Conservation (phyloP, 2,797 vertebrate genomes). For the Rhinella marina region DNA sequence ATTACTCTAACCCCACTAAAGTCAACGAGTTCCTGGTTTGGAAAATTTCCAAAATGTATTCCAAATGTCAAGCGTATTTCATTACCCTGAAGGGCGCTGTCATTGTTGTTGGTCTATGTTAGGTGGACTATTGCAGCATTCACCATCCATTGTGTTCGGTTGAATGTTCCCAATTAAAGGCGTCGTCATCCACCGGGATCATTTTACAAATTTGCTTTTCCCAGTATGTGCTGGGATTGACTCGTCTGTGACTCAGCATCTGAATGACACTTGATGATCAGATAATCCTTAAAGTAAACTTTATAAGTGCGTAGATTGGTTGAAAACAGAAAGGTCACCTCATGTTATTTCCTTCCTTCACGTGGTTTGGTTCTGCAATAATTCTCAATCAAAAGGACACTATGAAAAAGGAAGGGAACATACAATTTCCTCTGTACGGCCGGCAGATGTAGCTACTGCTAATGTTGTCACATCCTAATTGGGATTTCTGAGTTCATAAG, state of each 20-base stretch:
- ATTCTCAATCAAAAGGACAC: not conserved
- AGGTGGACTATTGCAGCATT: constrained; percentile 1
- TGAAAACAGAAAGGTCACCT: constrained; percentile 26
- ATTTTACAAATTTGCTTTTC: constrained; percentile 51
- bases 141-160: not conserved
- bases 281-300: constrained; percentile 66
- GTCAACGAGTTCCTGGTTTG: not conserved
- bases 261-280: constrained; percentile 62
- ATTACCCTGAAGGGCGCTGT: not conserved
- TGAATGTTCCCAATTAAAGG: constrained; percentile 43
- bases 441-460: not conserved
- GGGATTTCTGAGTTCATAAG: no score
- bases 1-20: not conserved
- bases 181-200: not conserved
- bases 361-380: not conserved
- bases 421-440: not conserved
- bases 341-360: constrained; percentile 19
- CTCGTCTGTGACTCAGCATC: constrained; percentile 74
- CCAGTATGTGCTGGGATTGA: constrained; percentile 58
- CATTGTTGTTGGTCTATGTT: not conserved
- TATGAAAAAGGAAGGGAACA: not conserved
- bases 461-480: not conserved
- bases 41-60: not conserved
- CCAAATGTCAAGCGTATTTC: constrained; percentile 22
- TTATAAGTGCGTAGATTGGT: not conserved